Evolutionary conservation across 2,888 invertebrate species (phyloP).

Genomic region (Zeuzera pyrina): DNA sequence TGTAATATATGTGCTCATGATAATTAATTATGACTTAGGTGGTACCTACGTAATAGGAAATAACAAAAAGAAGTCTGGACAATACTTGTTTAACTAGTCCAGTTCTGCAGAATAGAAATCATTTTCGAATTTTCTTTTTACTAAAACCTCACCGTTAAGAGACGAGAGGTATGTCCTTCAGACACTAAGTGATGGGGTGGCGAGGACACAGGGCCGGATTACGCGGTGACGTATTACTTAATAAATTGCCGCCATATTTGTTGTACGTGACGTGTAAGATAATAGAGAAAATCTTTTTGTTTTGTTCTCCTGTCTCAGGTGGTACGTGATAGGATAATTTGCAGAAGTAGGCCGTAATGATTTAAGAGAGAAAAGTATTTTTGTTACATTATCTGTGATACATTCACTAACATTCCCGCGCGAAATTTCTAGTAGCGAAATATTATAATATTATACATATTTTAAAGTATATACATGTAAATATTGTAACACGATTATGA

Average conservation of each 20-base stretch:
- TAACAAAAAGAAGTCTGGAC: too few relatives aligned
- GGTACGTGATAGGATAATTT: constrained; percentile 28
- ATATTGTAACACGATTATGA: too few relatives aligned
- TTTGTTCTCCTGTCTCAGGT: constrained; percentile 32
- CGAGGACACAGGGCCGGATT: constrained; percentile 50
- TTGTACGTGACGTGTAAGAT: constrained; percentile 42
- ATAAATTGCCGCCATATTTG: constrained; percentile 44
- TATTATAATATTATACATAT: too few relatives aligned
- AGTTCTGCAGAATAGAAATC: neutral
- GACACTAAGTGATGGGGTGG: constrained; percentile 49
- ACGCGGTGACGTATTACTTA: constrained; percentile 41
- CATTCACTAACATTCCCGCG: too few relatives aligned
- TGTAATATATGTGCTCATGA: too few relatives aligned
- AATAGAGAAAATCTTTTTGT: constrained; percentile 20
- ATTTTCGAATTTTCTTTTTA: constrained; percentile 9
- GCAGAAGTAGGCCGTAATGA: constrained; percentile 25
- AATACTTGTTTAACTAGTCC: neutral
- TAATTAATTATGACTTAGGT: too few relatives aligned
- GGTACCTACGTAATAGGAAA: too few relatives aligned
- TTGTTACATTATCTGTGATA: too few relatives aligned
- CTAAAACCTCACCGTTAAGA: constrained; percentile 30
- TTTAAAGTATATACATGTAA: too few relatives aligned
- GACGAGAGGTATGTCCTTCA: constrained; percentile 49
- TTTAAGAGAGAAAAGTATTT: too few relatives aligned
- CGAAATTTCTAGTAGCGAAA: too few relatives aligned